Conservation (phyloP, 30 jellyfish, hydroid and myxozoan species). For the Haliclystus octoradiatus region DNA sequence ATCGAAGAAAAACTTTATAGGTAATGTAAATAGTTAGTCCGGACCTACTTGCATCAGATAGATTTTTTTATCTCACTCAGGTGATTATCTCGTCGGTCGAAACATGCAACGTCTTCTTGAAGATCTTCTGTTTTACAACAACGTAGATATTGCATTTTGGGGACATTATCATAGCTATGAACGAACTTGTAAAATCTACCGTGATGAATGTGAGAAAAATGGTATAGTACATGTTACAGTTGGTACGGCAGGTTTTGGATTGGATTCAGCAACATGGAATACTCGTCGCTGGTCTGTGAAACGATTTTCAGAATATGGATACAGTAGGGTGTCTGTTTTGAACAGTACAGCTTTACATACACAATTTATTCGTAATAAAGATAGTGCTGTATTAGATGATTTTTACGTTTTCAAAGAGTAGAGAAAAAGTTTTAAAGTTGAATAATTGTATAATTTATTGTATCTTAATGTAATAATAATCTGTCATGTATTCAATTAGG, state of each 20-base stretch:
- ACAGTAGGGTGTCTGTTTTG: conserved; percentile 49
- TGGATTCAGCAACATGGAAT: conserved; percentile 44
- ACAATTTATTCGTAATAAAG: conserved; percentile 47
- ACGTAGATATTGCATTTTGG: conserved; percentile 91
- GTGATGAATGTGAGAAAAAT: conserved; percentile 50
- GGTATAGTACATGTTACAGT: conserved; percentile 63
- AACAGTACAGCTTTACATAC: conserved; percentile 45
- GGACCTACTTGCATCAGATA: too few relatives aligned
- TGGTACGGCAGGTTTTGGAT: conserved; percentile 74
- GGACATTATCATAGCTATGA: conserved; percentile 90
- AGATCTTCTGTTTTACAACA: conserved; percentile 59
- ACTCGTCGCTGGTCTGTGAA: conserved; percentile 48
- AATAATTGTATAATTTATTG: too few relatives aligned
- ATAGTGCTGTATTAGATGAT: conserved; percentile 30
- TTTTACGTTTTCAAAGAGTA: conserved; percentile 37
- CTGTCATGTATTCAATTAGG: too few relatives aligned
- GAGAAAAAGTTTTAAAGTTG: too few relatives aligned
- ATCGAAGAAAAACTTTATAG: too few relatives aligned
- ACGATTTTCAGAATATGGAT: conserved; percentile 58
- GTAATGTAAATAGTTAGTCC: too few relatives aligned
- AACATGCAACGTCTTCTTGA: conserved; percentile 69
- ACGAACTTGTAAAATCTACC: conserved; percentile 78
- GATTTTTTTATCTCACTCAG: too few relatives aligned
- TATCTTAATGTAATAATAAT: too few relatives aligned
- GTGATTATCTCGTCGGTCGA: conserved; percentile 47